A percentile compares a stretch with the other conserved stretches of the same genome.
Conservation (phyloP, 2,113 vertebrate species). For the Chaetodon auriga region DNA sequence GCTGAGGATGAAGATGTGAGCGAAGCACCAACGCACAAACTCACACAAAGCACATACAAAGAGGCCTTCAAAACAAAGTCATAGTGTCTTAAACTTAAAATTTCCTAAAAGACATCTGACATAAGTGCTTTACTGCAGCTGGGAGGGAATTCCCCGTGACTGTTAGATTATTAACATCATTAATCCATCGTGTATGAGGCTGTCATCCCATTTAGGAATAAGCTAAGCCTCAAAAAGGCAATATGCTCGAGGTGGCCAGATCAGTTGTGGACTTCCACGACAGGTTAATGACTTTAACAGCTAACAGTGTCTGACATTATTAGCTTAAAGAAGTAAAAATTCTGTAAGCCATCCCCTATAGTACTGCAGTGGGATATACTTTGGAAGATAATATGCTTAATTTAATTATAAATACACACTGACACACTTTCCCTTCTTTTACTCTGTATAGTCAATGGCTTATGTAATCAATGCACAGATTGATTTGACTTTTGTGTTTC, state of each 20-base stretch:
- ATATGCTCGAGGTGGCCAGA: constrained; percentile 14
- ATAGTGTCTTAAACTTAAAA: background rate
- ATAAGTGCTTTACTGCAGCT: background rate
- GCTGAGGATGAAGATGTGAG: constrained; percentile 86
- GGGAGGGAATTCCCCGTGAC: constrained; percentile 10
- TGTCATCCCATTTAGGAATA: constrained; percentile 22
- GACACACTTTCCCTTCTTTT: no score
- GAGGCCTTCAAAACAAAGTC: background rate
- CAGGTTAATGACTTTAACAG: constrained; percentile 8
- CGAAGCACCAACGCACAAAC: background rate
- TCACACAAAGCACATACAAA: background rate
- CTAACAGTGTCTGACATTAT: background rate
- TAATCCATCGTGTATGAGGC: constrained; percentile 26
- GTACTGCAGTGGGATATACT: no score
- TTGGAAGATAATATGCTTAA: no score
- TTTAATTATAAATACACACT: no score
- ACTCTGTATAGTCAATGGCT: no score
- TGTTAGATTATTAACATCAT: background rate
- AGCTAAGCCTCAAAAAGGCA: constrained; percentile 27
- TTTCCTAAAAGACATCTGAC: background rate
- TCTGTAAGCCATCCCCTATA: background rate
- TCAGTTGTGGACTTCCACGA: background rate
- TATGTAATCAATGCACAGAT: no score
- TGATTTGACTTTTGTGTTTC: no score
- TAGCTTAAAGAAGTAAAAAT: background rate